Base-by-base conservation (phyloP, 2,797 vertebrate species). In the Fistularia commersonii region DNA sequence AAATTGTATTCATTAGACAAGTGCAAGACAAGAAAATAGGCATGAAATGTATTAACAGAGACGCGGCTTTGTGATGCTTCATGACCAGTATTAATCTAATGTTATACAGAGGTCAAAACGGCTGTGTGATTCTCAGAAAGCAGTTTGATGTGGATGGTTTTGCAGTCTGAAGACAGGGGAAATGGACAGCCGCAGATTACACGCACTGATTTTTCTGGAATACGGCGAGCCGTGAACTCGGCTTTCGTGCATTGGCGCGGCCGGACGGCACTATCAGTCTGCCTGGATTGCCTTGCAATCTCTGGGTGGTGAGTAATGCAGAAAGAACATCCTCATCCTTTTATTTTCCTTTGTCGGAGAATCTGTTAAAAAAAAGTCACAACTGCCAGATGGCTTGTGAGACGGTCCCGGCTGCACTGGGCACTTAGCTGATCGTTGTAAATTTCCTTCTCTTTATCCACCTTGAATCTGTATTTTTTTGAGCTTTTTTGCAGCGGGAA, bases 361-460 rank as follows among this genome's bases (percentile, higher is more conserved):
- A 70, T 63, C 48, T 54, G 66, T 23, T 23, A 4, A 32, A 45
- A 59, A 54, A 65, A 64, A 36, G 51, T 61, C 68, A 62, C 53
- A 48, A 45, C 49, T 23, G 39, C 32, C 67, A 76, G 69, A 69
- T 73, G 71, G 61, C 60, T 32, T 33, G 45, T 43, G 66, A 79
- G 66, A 64, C 8, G 15, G 49, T 62, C 32, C 5, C 7, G 3
- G 58, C 57, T 49, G 42, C 47, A 59, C 41, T 5, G 49, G 40
- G 66, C 61, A 69, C 45, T 57, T 34, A 58, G 54, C 47, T 63
- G 48, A 62, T 45, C 58, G 38, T 36, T 32, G 14, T 32, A 48
- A 58, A 51, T 60, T 34, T 43, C 39, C 38, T 52, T 46, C 32
- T 23, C 41, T 15, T 11, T 41, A 31, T 41, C n/a, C 48, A 23